phyloP scores from a whole-genome alignment of 92 coral and sea anemone genomes.

The Phenganax subtilis region DNA sequence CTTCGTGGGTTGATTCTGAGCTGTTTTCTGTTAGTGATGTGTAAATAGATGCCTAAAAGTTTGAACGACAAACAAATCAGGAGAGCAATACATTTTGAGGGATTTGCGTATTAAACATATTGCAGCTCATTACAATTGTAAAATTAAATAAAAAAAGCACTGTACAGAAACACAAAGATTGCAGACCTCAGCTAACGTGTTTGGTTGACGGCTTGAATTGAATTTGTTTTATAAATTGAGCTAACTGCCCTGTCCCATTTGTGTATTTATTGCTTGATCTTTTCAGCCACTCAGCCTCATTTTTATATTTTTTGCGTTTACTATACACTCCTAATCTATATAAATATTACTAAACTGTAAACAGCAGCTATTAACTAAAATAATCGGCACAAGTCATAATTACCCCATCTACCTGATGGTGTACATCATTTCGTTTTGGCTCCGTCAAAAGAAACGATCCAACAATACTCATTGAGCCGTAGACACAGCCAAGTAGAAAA shows the following conservation, averaged over 20 bases:
- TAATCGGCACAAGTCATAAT: background rate
- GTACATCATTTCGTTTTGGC: background rate
- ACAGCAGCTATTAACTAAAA: background rate
- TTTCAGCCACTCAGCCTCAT: background rate
- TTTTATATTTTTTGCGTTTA: background rate
- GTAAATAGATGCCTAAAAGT: background rate
- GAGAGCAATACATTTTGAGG: too few relatives aligned
- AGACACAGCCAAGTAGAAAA: conserved; percentile 23
- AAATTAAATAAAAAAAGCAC: background rate
- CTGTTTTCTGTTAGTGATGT: background rate
- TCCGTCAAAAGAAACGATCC: conserved; percentile 1
- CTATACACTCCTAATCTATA: background rate
- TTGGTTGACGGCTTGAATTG: too few relatives aligned
- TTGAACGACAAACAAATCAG: background rate
- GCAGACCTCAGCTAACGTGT: background rate
- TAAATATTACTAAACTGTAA: too few relatives aligned
- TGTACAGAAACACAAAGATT: background rate
- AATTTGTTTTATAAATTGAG: too few relatives aligned
- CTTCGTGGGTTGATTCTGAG: background rate
- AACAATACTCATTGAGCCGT: conserved; percentile 8
- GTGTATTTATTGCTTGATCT: too few relatives aligned
- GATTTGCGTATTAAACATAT: too few relatives aligned
- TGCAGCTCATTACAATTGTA: background rate
- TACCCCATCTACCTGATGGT: background rate
- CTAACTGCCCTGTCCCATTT: too few relatives aligned